A percentile compares a stretch with the other conserved stretches of the same genome.
Evolutionary conservation across 2,888 invertebrate genomes (phyloP).

Genomic region (Acronicta leporina): DNA sequence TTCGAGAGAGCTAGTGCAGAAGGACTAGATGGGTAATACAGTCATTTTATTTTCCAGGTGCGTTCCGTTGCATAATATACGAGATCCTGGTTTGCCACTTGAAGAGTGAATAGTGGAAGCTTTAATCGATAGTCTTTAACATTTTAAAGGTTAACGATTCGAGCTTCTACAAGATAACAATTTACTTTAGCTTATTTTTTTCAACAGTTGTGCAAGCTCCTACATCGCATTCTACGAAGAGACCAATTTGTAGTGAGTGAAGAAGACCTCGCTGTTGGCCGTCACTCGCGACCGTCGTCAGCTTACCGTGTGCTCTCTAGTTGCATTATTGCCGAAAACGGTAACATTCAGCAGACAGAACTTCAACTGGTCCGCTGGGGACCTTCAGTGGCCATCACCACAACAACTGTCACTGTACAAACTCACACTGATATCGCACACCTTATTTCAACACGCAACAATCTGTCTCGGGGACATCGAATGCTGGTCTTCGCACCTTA

Average conservation of each 20-base stretch:
- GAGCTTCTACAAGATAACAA: no score
- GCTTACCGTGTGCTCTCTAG: constrained; percentile 42
- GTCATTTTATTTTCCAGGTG: no score
- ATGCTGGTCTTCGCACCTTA: constrained; percentile 55
- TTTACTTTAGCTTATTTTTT: no score
- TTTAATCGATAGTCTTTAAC: no score
- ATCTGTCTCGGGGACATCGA: constrained; percentile 35
- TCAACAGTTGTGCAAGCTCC: constrained; percentile 41
- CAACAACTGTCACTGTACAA: constrained; percentile 49
- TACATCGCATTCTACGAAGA: constrained; percentile 35
- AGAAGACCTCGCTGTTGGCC: constrained; percentile 22
- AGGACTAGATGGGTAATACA: no score
- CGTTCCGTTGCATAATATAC: no score
- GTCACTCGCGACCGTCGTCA: constrained; percentile 13
- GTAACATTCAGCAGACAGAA: constrained; percentile 24
- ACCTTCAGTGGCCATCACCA: constrained; percentile 10
- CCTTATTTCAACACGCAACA: constrained; percentile 42
- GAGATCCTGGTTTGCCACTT: no score
- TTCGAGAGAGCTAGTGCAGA: no score
- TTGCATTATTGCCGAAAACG: constrained; percentile 26
- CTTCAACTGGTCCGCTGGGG: constrained; percentile 54
- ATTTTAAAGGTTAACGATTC: no score
- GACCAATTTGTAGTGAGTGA: constrained; percentile 50
- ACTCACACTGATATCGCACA: constrained; percentile 47
- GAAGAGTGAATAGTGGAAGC: no score